Percentiles rank a stretch among this genome's conserved stretches.
phyloP scores from a whole-genome alignment of 2,797 vertebrate genomes.

The Periparus ater region DNA sequence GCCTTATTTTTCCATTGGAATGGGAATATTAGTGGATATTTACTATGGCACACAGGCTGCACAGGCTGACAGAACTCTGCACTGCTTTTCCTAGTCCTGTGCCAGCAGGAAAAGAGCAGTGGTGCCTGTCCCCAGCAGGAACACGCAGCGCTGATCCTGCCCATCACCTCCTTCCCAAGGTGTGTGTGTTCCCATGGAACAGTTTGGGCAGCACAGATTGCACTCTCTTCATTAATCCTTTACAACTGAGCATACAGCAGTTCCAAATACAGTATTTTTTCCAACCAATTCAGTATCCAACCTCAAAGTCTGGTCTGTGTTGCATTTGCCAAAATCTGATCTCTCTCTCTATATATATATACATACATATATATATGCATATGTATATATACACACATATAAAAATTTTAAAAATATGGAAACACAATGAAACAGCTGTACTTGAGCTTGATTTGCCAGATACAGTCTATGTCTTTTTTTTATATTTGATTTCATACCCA shows the following conservation, averaged over 20 bases:
- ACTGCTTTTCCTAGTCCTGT: not conserved
- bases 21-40: not conserved
- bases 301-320: not conserved
- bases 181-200: not conserved
- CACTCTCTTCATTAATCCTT: not conserved
- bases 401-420: not conserved
- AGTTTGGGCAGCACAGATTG: not conserved
- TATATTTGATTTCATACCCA: not conserved
- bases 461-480: not conserved
- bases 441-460: not conserved
- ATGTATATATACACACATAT: too few relatives aligned
- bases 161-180: not conserved
- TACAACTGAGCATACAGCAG: not conserved
- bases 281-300: not conserved
- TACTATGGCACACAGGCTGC: not conserved
- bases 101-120: not conserved
- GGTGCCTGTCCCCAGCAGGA: not conserved
- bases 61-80: not conserved
- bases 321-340: not conserved
- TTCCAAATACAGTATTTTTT: not conserved
- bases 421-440: not conserved
- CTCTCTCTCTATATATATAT: too few relatives aligned
- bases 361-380: fast-evolving
- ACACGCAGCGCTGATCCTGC: not conserved
- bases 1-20: not conserved